Evolutionary conservation across 1,140 invertebrate genomes (phyloP), one percentile per base, ranked within the genome.

Genomic region (Drosophila jambulina): DNA sequence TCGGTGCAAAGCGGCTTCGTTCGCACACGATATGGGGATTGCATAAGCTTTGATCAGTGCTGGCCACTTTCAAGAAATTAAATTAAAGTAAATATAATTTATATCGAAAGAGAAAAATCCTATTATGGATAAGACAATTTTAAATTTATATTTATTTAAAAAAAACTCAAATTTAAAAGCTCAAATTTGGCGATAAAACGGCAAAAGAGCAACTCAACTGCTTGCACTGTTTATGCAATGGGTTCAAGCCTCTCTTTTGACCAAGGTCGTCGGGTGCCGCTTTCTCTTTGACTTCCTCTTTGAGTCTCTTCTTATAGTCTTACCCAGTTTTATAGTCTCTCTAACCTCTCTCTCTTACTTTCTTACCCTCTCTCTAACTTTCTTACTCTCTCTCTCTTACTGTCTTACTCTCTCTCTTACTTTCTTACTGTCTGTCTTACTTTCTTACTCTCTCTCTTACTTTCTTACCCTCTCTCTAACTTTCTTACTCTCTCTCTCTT

Each of bases 201-300:
- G 13, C 32, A 36, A 25, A 21, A 4, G 6, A 25, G n/a, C 42
- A 34, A 15, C 9, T 36, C 4, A 3, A 25, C 34, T 29, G 21
- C n/a, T 29, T 38, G 29, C 61, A 27, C 25, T 38, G 34, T 72
- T 69, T 78, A 70, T 70, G 75, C 64, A 78, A 78, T 25, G 57
- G 29, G 15, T 13, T 29, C 17, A 54, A 48, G 17, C 21, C 21
- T 42, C 38, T 29, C 19, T 23, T 51, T 36, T 43, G 42, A 13
- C 32, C 74, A 77, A 77, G 75, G 74, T 77, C 75, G 74, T 77
- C 75, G 76, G 36, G 38, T 61, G 19, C 36, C 25, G 64, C 36
- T 71, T 46, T 46, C 29, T 29, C 51, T 27, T 61, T 40, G n/a
- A 46, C 29, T 15, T 46, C 40, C 29, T 29, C 51, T 27, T 61